These are phyloP conservation scores for Sebastes hubbsi DNA, from an alignment of 2,797 vertebrate species.

Conservation along the genomic window DNA sequence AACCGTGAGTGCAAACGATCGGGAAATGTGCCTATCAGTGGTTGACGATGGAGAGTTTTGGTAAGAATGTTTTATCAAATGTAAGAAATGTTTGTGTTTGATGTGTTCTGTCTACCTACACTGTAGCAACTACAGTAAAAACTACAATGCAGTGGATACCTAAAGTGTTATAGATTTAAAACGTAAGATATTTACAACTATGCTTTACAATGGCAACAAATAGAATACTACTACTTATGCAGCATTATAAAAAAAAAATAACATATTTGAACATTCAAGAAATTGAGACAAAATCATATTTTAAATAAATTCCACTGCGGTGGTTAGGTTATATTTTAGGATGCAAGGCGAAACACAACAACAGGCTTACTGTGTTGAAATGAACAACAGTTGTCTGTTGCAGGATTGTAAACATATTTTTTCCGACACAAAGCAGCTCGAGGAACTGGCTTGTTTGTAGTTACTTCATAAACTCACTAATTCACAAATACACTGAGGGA, in stretches of 20 bases:
- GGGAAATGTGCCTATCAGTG: conserved; percentile 21
- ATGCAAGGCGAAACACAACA: not conserved
- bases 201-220: not conserved
- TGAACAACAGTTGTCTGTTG: not conserved
- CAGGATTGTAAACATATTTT: not conserved
- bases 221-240: not conserved
- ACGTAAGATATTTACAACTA: not conserved
- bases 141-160: not conserved
- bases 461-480: not conserved
- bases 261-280: not conserved
- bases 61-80: conserved; percentile 43
- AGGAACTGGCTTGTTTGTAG: not conserved
- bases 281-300: not conserved
- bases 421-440: not conserved
- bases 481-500: not conserved
- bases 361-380: not conserved
- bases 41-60: conserved; percentile 81
- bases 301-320: not conserved
- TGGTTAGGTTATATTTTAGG: not conserved
- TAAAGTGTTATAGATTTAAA: not conserved
- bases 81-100: not conserved
- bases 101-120: not conserved
- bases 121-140: not conserved
- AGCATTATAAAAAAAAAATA: not conserved
- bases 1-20: conserved; percentile 59